These are phyloP conservation scores for Labrus mixtus DNA, from an alignment of 2,113 vertebrate genomes.

Conservation along the genomic window DNA sequence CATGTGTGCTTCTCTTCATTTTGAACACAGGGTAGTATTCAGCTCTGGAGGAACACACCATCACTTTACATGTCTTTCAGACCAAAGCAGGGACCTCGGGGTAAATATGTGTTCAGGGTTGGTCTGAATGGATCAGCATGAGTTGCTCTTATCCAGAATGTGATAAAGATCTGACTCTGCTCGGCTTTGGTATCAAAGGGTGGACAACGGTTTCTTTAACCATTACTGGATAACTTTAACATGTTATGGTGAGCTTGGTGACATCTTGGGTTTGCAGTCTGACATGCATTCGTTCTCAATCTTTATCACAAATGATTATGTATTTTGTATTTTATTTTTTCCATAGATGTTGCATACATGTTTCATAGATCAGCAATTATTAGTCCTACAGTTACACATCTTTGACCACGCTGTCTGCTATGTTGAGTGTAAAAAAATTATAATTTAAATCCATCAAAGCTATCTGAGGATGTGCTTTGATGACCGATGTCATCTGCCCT, in stretches of 20 bases:
- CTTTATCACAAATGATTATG: too few relatives aligned
- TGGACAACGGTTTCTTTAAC: too few relatives aligned
- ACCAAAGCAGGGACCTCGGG: not conserved
- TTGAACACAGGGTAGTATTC: not conserved
- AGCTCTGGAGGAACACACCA: not conserved
- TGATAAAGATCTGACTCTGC: not conserved
- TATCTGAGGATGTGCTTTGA: too few relatives aligned
- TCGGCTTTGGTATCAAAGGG: not conserved
- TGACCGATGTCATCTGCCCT: too few relatives aligned
- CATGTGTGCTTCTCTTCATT: constrained; percentile 8
- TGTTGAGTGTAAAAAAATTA: too few relatives aligned
- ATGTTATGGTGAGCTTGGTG: too few relatives aligned
- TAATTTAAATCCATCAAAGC: too few relatives aligned
- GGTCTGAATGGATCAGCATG: not conserved
- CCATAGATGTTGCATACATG: too few relatives aligned
- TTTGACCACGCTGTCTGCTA: not conserved
- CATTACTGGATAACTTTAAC: too few relatives aligned
- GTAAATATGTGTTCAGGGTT: not conserved
- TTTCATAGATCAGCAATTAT: not conserved
- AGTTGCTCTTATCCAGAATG: not conserved
- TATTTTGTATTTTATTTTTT: not conserved
- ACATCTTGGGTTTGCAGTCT: too few relatives aligned
- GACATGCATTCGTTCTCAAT: too few relatives aligned
- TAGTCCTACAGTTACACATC: not conserved
- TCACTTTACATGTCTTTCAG: constrained; percentile 1